Conservation (phyloP, 2,888 invertebrate species). For the Poecilus cupreus region DNA sequence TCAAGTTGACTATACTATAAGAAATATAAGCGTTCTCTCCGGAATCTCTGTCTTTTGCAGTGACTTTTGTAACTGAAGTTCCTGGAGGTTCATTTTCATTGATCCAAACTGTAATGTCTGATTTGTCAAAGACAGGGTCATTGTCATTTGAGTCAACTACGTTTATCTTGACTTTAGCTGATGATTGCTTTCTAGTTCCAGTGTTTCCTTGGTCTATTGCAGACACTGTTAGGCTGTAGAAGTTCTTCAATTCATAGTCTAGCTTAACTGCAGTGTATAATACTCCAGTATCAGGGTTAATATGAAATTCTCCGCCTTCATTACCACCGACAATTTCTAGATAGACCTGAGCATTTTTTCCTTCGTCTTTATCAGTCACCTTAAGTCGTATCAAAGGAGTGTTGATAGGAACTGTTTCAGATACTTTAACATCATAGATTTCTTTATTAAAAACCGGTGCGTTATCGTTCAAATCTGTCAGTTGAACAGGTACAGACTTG, state of each 20-base stretch:
- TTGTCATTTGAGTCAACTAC: conserved; percentile 96
- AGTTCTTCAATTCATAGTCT: conserved; percentile 89
- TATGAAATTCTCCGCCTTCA: conserved; percentile 89
- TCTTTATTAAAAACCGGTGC: conserved; percentile 91
- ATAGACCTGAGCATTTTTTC: conserved; percentile 88
- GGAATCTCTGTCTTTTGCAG: conserved; percentile 91
- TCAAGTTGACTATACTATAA: conserved; percentile 93
- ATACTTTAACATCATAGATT: conserved; percentile 89
- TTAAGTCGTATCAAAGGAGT: conserved; percentile 92
- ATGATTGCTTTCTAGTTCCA: conserved; percentile 88
- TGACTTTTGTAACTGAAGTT: conserved; percentile 87
- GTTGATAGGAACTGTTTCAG: conserved; percentile 91
- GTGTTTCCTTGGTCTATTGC: conserved; percentile 92
- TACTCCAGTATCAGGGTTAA: conserved; percentile 93
- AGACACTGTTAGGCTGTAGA: conserved; percentile 91
- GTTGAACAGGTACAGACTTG: conserved; percentile 86
- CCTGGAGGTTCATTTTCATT: conserved; percentile 93
- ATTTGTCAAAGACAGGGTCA: conserved; percentile 88
- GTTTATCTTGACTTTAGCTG: conserved; percentile 92
- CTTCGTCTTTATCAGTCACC: conserved; percentile 89
- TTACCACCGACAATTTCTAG: conserved; percentile 95
- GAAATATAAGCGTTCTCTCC: conserved; percentile 97
- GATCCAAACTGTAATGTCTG: conserved; percentile 82
- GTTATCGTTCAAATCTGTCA: conserved; percentile 89
- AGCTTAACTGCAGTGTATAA: conserved; percentile 87